These are phyloP conservation scores for Philopedon plagiatum DNA, from an alignment of 2,888 invertebrate species.

Conservation along the genomic window DNA sequence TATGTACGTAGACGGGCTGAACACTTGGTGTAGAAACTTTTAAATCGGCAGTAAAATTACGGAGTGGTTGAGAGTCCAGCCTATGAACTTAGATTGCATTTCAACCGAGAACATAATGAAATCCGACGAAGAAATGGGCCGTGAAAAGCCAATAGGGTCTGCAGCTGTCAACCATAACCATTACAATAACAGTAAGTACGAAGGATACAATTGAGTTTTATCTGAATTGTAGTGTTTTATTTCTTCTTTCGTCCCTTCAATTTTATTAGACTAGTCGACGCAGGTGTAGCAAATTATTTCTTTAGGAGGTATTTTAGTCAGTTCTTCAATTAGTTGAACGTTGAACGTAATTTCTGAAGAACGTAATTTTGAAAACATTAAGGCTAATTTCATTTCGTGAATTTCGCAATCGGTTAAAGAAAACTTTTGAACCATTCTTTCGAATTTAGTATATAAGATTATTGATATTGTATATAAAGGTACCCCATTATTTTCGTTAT, in stretches of 20 bases:
- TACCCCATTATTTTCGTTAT: no score
- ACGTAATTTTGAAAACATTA: no score
- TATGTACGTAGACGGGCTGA: background rate
- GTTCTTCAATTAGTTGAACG: no score
- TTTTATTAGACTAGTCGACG: background rate
- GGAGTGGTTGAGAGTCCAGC: background rate
- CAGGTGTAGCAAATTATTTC: background rate
- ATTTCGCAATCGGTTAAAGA: no score
- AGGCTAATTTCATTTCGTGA: no score
- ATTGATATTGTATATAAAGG: no score
- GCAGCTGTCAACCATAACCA: constrained; percentile 15
- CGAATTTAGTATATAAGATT: no score
- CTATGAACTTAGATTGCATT: constrained; percentile 16
- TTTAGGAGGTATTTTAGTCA: background rate
- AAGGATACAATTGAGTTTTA: background rate
- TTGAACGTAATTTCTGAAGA: no score
- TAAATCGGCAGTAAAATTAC: background rate
- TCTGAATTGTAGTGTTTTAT: background rate
- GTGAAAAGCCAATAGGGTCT: constrained; percentile 15
- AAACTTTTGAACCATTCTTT: no score
- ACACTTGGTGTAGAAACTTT: background rate
- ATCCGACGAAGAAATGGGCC: constrained; percentile 23
- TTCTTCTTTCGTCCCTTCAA: background rate
- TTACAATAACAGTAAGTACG: constrained; percentile 19
- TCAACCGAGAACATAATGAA: constrained; percentile 14